Base-by-base conservation (phyloP, 2,797 vertebrate genomes). In the Phalloptychus januarius region DNA sequence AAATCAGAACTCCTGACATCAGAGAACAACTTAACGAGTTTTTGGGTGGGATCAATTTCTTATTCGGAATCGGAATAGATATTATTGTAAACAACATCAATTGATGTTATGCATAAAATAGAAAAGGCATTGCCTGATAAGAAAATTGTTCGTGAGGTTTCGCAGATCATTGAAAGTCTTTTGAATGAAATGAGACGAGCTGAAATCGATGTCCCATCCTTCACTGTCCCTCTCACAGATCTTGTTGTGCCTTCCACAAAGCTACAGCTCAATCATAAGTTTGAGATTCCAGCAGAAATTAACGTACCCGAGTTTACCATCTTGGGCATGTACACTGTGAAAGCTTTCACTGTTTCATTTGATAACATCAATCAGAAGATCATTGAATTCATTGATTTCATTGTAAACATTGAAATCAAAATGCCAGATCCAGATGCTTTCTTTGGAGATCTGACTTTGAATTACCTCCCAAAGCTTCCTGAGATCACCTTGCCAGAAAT, bases 141-240 rank as follows among this genome's bases (percentile, higher is more conserved):
- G 83, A 95, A 95, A 77, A 85, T 95, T 8, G 45, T 89, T 72
- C 67, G 50, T 0, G 93, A 97, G 76, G 91, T 97, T 81, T 89
- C 84, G 67, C 87, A 94, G 81, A 92, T 95, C 15, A 50, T 91
- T 75, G 28, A 85, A 6, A 85, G 83, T 33, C 91, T 97, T 72
- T 85, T 95, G 7, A 90, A 4, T 76, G 96, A 94, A 82, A 88
- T 99, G 67, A 96, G 83, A 75, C 90, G 92, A 85, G 92, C 88
- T 79, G 95, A 96, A n/a, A 90, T 97, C 79, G 92, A 74, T 65
- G 96, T 93, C 1, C 97, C 97, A 67, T 95, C 94, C 69, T 97
- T 99, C 83, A 90, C 77, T 33, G 56, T 99, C 71, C 98, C 97
- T 58, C 78, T 99, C 45, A 99, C 98, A 73, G 94, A 98, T 90